phyloP scores from a whole-genome alignment of 2,888 invertebrate species.

The Cryptops parisi region DNA sequence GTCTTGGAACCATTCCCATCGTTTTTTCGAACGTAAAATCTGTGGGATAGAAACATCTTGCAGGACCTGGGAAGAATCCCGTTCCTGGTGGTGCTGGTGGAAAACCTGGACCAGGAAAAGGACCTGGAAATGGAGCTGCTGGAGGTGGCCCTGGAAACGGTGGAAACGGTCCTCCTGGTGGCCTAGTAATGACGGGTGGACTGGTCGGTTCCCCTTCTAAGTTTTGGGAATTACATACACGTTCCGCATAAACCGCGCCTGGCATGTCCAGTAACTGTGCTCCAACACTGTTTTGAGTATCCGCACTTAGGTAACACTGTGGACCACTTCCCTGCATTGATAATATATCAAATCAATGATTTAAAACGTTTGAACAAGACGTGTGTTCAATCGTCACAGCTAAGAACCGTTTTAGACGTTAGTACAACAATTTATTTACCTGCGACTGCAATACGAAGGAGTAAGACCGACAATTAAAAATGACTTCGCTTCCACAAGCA shows the following conservation, averaged over 20 bases:
- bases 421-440: too few relatives aligned
- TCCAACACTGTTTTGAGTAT: slow-evolving; percentile 14
- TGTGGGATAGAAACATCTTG: slow-evolving; percentile 11
- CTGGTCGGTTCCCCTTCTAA: slow-evolving; percentile 12
- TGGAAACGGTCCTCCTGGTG: slow-evolving; percentile 17
- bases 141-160: slow-evolving; percentile 1
- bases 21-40: slow-evolving; percentile 25
- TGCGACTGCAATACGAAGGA: slow-evolving; percentile 26
- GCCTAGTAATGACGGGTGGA: slow-evolving; percentile 20
- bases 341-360: too few relatives aligned
- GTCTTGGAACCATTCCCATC: slow-evolving; percentile 23
- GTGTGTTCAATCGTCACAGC: too few relatives aligned
- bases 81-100: slow-evolving; percentile 16
- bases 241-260: slow-evolving; percentile 30
- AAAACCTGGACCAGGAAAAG: slow-evolving; percentile 19
- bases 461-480: slow-evolving; percentile 35
- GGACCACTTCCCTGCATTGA: neutral
- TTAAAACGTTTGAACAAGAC: too few relatives aligned
- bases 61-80: neutral
- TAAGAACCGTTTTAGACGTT: too few relatives aligned
- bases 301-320: slow-evolving; percentile 16
- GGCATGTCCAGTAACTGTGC: slow-evolving; percentile 23
- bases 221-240: slow-evolving; percentile 24
- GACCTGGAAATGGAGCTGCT: slow-evolving; percentile 5
- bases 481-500: slow-evolving; percentile 33